phyloP scores from a whole-genome alignment of 2,888 invertebrate genomes.

The Lepidocyrtoides sp. region DNA sequence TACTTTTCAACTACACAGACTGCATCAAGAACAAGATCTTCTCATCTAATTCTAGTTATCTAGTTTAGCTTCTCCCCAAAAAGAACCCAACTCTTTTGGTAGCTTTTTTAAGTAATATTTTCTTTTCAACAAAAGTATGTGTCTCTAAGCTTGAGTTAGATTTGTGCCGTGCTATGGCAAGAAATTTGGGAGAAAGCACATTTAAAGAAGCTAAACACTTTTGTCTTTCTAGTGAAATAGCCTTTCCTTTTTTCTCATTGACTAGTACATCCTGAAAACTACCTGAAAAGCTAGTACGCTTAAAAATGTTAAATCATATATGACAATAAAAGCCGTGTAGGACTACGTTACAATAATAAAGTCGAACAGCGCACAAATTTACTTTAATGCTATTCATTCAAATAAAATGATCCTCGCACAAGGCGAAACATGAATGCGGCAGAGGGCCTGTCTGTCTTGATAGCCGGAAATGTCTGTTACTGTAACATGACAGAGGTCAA shows the following conservation, averaged over 20 bases:
- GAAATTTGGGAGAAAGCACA: constrained; percentile 26
- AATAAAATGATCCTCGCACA: background rate
- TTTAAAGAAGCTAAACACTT: no score
- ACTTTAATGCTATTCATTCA: constrained; percentile 1
- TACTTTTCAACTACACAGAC: background rate
- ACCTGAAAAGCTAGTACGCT: background rate
- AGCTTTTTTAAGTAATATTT: background rate
- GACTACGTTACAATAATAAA: no score
- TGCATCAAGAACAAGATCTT: constrained; percentile 8
- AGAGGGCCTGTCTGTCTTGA: background rate
- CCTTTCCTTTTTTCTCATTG: background rate
- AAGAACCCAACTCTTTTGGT: constrained; percentile 5
- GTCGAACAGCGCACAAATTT: no score
- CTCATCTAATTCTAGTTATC: background rate
- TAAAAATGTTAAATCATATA: no score
- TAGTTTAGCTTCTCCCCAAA: background rate
- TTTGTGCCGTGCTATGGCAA: background rate
- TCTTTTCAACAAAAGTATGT: background rate
- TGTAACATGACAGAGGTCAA: constrained; percentile 32
- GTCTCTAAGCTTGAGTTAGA: constrained; percentile 34
- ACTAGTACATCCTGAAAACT: background rate
- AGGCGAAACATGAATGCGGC: constrained; percentile 17
- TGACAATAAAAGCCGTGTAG: no score
- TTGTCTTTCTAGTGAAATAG: background rate
- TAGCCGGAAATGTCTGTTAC: constrained; percentile 38